These are phyloP conservation scores for Hyposoter dolosus DNA, from an alignment of 2,888 invertebrate species.

Conservation along the genomic window DNA sequence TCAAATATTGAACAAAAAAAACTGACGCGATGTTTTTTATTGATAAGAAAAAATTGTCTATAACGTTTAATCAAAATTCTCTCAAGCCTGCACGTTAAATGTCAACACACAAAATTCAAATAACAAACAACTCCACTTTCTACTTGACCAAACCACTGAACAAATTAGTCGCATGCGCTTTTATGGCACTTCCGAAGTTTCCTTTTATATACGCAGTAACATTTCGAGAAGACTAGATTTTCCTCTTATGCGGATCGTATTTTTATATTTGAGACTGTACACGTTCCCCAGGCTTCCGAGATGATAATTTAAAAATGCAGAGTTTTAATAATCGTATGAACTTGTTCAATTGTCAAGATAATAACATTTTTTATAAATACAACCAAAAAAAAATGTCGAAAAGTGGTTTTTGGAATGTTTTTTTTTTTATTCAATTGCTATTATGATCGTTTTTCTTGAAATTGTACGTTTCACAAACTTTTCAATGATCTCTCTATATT, in stretches of 20 bases:
- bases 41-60: not conserved
- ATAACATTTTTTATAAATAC: not conserved
- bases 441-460: not conserved
- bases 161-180: not conserved
- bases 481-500: not conserved
- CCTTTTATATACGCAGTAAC: constrained; percentile 1
- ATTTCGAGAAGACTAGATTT: not conserved
- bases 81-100: not conserved
- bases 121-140: not conserved
- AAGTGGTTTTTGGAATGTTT: not conserved
- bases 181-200: not conserved
- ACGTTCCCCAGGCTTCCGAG: not conserved
- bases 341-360: not conserved
- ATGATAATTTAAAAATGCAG: not conserved
- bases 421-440: not conserved
- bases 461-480: not conserved
- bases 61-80: not conserved
- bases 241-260: not conserved
- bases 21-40: not conserved
- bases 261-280: not conserved
- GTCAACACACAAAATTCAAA: not conserved
- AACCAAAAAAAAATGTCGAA: not conserved
- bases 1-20: not conserved
- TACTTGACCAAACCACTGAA: not conserved
- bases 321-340: not conserved